Evolutionary conservation across 2,113 vertebrate genomes (phyloP).

Genomic region (Bombycilla garrulus): DNA sequence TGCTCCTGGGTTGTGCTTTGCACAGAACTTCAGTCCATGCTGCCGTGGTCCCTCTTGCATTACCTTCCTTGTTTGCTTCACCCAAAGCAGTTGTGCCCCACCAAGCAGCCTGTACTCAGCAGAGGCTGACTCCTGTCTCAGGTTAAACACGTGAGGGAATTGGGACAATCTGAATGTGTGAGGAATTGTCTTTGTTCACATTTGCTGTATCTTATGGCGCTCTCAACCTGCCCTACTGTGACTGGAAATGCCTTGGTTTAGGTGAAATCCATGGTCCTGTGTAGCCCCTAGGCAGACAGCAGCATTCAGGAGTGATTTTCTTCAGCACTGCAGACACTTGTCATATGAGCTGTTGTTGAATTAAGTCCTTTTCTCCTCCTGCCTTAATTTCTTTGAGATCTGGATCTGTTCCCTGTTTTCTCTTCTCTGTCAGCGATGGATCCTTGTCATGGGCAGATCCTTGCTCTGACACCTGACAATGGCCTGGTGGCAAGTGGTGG

Average conservation of each 20-base stretch:
- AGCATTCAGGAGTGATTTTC: background rate
- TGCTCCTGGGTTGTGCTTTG: background rate
- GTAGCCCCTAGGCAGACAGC: background rate
- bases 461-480: background rate
- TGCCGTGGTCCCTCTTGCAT: background rate
- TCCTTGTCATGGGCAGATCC: accelerated
- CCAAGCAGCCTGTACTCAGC: background rate
- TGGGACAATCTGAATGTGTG: background rate
- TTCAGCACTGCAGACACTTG: background rate
- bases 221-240: background rate
- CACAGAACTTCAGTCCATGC: accelerated
- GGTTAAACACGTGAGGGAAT: background rate
- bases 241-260: background rate
- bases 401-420: background rate
- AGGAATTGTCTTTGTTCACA: background rate
- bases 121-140: background rate
- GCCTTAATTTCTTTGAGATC: background rate
- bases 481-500: background rate
- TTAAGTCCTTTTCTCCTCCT: background rate
- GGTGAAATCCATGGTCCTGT: background rate
- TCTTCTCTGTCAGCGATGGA: background rate
- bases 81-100: background rate
- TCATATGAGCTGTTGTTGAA: background rate
- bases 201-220: background rate
- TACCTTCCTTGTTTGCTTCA: background rate